Conservation (phyloP, 2,797 vertebrate species). For the Oreonectes daqikongensis region DNA sequence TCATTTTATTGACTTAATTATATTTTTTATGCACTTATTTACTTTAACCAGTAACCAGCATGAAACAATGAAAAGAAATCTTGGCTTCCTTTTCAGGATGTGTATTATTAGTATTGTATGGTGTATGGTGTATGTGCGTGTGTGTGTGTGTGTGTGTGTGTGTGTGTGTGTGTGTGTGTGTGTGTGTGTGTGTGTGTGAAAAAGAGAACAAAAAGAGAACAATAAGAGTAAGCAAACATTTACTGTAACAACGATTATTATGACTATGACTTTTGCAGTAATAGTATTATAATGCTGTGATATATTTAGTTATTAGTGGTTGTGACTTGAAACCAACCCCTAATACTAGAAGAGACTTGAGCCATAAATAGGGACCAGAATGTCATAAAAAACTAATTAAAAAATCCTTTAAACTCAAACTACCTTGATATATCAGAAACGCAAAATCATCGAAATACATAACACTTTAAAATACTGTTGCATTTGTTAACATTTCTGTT, state of each 20-base stretch:
- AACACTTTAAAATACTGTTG: not conserved
- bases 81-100: conserved; percentile 4
- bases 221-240: not conserved
- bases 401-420: not conserved
- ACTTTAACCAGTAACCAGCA: not conserved
- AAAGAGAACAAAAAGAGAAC: too few relatives aligned
- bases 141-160: too few relatives aligned
- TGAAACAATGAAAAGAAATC: conserved; percentile 27
- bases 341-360: too few relatives aligned
- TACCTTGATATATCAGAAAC: not conserved
- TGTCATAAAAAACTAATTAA: too few relatives aligned
- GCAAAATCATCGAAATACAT: not conserved
- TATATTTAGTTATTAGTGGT: too few relatives aligned
- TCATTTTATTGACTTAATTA: too few relatives aligned
- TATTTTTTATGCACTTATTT: too few relatives aligned
- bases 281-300: too few relatives aligned
- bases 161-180: conserved; percentile 24
- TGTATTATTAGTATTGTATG: conserved; percentile 3
- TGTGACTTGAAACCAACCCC: too few relatives aligned
- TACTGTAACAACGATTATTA: not conserved
- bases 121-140: not conserved
- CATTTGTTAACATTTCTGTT: too few relatives aligned
- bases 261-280: not conserved
- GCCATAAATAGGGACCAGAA: too few relatives aligned
- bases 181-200: conserved; percentile 10